phyloP scores from a whole-genome alignment of 2,888 invertebrate species.

The Calameuta idolon region DNA sequence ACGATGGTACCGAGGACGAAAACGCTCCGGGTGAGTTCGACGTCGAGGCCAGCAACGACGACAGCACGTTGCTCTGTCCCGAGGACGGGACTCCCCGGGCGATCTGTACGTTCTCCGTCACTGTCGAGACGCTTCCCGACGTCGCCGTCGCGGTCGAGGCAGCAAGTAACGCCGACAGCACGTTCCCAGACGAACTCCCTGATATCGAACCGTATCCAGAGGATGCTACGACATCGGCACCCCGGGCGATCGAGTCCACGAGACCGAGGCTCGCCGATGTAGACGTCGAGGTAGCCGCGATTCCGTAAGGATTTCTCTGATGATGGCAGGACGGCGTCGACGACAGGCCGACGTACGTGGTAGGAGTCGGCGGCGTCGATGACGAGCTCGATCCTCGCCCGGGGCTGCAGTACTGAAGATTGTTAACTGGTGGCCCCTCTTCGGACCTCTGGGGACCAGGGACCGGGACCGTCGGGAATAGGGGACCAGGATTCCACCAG shows the following conservation, averaged over 20 bases:
- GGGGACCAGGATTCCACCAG: slow-evolving; percentile 63
- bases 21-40: slow-evolving; percentile 22
- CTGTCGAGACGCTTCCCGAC: slow-evolving; percentile 18
- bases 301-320: slow-evolving; percentile 18
- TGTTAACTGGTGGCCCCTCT: slow-evolving; percentile 57
- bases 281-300: slow-evolving; percentile 30
- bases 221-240: slow-evolving; percentile 45
- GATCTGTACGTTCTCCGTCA: slow-evolving; percentile 28
- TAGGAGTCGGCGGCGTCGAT: slow-evolving; percentile 19
- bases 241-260: slow-evolving; percentile 46
- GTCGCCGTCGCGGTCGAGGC: slow-evolving; percentile 38
- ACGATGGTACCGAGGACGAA: not conserved
- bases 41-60: slow-evolving; percentile 42
- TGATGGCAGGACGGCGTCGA: slow-evolving; percentile 14
- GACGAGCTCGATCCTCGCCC: slow-evolving; percentile 31
- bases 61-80: slow-evolving; percentile 39
- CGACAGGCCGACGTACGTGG: slow-evolving; percentile 7
- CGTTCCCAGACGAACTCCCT: slow-evolving; percentile 30
- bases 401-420: slow-evolving; percentile 44
- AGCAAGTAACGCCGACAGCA: slow-evolving; percentile 41
- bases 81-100: slow-evolving; percentile 23
- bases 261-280: slow-evolving; percentile 49
- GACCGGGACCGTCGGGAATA: slow-evolving; percentile 55
- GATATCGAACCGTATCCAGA: slow-evolving; percentile 18
- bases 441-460: slow-evolving; percentile 61